phyloP scores from a whole-genome alignment of 2,888 invertebrate genomes.

The Metalampra italica region DNA sequence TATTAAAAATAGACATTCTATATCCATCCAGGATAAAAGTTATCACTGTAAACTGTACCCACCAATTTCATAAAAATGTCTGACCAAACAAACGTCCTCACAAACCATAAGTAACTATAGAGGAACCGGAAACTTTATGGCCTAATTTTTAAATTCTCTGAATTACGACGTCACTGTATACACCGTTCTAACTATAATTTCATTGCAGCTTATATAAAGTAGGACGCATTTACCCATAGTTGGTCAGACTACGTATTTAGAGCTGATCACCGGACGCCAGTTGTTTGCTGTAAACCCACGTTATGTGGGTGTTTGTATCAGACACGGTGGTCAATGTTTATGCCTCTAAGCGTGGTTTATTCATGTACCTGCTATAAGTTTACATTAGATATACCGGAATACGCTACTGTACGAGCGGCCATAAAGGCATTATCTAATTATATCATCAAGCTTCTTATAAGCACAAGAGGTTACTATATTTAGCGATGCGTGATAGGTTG shows the following conservation, averaged over 20 bases:
- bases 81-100: too few relatives aligned
- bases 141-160: not conserved
- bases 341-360: slow-evolving; percentile 14
- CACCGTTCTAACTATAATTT: not conserved
- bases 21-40: too few relatives aligned
- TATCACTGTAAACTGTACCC: too few relatives aligned
- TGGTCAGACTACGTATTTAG: slow-evolving; percentile 28
- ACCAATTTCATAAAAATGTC: too few relatives aligned
- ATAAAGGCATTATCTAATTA: slow-evolving; percentile 42
- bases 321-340: slow-evolving; percentile 18
- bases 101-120: too few relatives aligned
- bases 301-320: slow-evolving; percentile 41
- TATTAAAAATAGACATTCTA: too few relatives aligned
- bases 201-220: slow-evolving; percentile 20
- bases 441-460: slow-evolving; percentile 41
- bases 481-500: slow-evolving; percentile 46
- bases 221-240: slow-evolving; percentile 38
- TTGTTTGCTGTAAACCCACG: slow-evolving; percentile 66
- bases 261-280: slow-evolving; percentile 61
- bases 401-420: slow-evolving; percentile 24
- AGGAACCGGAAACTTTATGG: too few relatives aligned
- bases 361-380: slow-evolving; percentile 2
- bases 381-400: slow-evolving; percentile 5
- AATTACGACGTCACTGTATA: not conserved
- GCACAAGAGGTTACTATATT: slow-evolving; percentile 52